Evolutionary conservation across 2,888 invertebrate genomes (phyloP).

Genomic region (Apeira syringaria): DNA sequence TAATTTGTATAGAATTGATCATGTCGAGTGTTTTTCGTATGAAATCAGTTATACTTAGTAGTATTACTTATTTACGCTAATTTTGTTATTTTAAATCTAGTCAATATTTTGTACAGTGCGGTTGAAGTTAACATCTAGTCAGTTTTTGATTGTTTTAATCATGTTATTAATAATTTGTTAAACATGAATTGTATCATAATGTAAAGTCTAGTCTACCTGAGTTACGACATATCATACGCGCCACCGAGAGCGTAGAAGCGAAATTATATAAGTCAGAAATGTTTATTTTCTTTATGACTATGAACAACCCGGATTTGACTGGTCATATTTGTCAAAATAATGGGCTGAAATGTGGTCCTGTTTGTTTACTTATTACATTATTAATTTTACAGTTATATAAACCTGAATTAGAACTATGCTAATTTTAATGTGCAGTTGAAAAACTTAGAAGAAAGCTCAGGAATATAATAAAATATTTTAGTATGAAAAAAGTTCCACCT

Average conservation of each 20-base stretch:
- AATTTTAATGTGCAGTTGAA: too few species aligned
- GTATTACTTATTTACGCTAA: constrained; percentile 15
- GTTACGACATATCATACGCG: constrained; percentile 49
- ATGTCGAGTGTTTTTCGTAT: constrained; percentile 44
- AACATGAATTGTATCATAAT: constrained; percentile 8
- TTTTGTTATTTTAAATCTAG: constrained; percentile 15
- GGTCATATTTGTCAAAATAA: too few species aligned
- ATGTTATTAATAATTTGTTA: not conserved
- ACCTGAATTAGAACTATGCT: too few species aligned
- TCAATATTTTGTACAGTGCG: constrained; percentile 13
- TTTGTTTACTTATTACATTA: too few species aligned
- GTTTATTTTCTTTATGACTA: too few species aligned
- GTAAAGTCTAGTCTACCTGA: constrained; percentile 43
- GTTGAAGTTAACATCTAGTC: constrained; percentile 3
- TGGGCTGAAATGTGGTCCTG: too few species aligned
- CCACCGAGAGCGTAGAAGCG: not conserved
- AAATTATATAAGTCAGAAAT: too few species aligned
- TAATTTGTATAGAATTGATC: constrained; percentile 49
- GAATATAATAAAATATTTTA: too few species aligned
- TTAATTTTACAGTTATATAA: too few species aligned
- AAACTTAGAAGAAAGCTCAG: too few species aligned
- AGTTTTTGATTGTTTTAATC: not conserved
- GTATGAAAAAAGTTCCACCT: too few species aligned
- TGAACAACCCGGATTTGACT: too few species aligned
- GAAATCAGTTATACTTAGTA: constrained; percentile 29